These are phyloP conservation scores for Synanthedon andrenaeformis DNA, from an alignment of 2,888 invertebrate genomes.

Conservation along the genomic window DNA sequence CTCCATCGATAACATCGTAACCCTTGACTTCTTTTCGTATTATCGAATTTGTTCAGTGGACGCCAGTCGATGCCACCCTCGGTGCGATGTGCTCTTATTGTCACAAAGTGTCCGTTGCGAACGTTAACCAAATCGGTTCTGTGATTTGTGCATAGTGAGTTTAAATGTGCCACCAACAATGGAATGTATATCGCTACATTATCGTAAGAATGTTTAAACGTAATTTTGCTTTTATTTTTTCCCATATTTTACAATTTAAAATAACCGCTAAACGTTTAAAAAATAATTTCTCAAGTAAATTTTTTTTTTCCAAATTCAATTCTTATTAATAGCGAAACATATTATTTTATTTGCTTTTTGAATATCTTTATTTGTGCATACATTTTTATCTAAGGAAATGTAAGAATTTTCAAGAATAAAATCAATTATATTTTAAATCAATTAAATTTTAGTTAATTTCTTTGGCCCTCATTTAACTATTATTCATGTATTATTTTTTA, in stretches of 20 bases:
- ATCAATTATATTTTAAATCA: too few species aligned
- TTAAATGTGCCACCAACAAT: slow-evolving; percentile 48
- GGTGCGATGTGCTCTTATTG: slow-evolving; percentile 52
- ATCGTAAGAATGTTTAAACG: slow-evolving; percentile 45
- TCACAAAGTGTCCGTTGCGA: slow-evolving; percentile 46
- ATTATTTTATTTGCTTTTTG: too few species aligned
- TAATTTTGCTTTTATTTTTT: not conserved
- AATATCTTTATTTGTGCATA: too few species aligned
- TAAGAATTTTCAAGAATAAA: too few species aligned
- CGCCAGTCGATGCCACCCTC: slow-evolving; percentile 46
- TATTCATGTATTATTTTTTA: too few species aligned
- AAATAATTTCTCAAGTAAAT: too few species aligned
- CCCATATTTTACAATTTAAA: not conserved
- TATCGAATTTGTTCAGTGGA: slow-evolving; percentile 62
- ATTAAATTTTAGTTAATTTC: too few species aligned
- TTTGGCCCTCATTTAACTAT: too few species aligned
- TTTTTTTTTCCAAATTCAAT: too few species aligned
- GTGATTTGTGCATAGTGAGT: slow-evolving; percentile 60
- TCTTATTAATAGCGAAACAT: too few species aligned
- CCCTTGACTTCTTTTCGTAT: slow-evolving; percentile 67
- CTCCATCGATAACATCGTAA: slow-evolving; percentile 67
- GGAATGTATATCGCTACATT: slow-evolving; percentile 45
- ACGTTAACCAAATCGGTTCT: slow-evolving; percentile 32
- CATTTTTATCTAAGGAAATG: too few species aligned
- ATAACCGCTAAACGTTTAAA: too few species aligned